phyloP scores from a whole-genome alignment of 2,113 vertebrate genomes.

The Vombatus ursinus region DNA sequence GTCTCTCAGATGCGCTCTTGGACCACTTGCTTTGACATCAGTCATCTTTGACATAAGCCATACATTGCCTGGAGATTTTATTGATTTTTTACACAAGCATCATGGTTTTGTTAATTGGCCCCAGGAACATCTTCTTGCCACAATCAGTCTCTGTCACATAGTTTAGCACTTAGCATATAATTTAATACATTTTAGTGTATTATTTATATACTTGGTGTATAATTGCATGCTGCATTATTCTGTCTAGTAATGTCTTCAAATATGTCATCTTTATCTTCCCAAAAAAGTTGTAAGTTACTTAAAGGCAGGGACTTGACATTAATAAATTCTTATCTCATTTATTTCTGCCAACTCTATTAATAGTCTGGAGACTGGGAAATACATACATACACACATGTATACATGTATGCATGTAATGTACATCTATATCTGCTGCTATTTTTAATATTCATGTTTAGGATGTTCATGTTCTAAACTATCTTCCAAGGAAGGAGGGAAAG shows the following conservation, averaged over 20 bases:
- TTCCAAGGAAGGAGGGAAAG: not conserved
- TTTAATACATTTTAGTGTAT: not conserved
- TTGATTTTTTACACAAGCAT: not conserved
- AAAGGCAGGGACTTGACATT: not conserved
- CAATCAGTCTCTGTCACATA: not conserved
- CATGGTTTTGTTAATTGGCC: not conserved
- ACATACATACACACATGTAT: not conserved
- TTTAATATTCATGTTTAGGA: not conserved
- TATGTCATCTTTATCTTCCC: not conserved
- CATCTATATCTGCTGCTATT: too few relatives aligned
- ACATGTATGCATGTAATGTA: not conserved
- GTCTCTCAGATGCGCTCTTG: not conserved
- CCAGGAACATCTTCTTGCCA: not conserved
- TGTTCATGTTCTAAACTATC: not conserved
- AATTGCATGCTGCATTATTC: not conserved
- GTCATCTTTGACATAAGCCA: not conserved
- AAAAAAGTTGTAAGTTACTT: not conserved
- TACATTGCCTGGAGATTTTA: too few relatives aligned
- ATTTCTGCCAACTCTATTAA: not conserved
- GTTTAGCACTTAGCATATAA: not conserved
- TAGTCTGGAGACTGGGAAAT: not conserved
- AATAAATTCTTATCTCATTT: not conserved
- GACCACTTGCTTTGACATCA: not conserved
- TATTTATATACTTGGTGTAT: not conserved
- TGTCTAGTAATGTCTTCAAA: not conserved